A percentile compares a stretch with the other conserved stretches of the same genome.
These are phyloP conservation scores for Plectropomus leopardus DNA, from an alignment of 2,113 vertebrate genomes.

Conservation along the genomic window DNA sequence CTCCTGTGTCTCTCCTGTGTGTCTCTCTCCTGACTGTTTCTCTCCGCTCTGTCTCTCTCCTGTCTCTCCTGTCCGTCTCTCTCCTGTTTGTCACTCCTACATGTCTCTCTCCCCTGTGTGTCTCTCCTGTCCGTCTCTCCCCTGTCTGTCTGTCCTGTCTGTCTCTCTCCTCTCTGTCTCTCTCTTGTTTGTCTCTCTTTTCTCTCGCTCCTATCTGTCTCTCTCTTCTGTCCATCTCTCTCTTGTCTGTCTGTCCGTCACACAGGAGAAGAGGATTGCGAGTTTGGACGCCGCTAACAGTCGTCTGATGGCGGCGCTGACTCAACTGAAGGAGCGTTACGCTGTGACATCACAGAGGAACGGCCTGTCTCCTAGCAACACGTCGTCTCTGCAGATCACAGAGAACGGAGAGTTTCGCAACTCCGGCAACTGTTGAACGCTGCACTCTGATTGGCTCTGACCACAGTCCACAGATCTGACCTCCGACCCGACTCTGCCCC, in stretches of 20 bases:
- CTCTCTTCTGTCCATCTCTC: neutral
- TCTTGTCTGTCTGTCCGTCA: neutral
- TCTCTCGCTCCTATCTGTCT: neutral
- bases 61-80: neutral
- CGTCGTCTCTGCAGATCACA: conserved; percentile 98
- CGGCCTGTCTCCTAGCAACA: conserved; percentile 98
- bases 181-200: neutral
- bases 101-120: neutral
- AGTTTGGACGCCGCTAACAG: conserved; percentile 95
- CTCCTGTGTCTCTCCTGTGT: neutral
- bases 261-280: conserved; percentile 94
- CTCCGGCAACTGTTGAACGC: conserved; percentile 93
- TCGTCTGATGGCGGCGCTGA: conserved; percentile 96
- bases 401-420: conserved; percentile 99
- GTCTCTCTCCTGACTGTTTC: too few species aligned
- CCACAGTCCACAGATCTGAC: too few species aligned
- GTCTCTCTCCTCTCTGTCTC: neutral
- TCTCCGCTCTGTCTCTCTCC: neutral
- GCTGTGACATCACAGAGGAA: conserved; percentile 95
- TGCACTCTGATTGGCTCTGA: conserved; percentile 39
- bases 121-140: neutral
- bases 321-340: conserved; percentile 98
- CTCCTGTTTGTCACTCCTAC: neutral
- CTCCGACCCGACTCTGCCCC: conserved; percentile 10
- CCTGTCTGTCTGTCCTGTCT: neutral